phyloP scores from a whole-genome alignment of 2,113 vertebrate species.

The Bos taurus region ARS-UCD2.0 NC_037335.1:18303501-18304000 shows the following conservation, averaged over 20 bases:
- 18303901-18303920: conserved; percentile 8
- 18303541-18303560: conserved; percentile 17
- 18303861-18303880: conserved; percentile 18
- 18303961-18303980: not conserved
- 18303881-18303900: not conserved
- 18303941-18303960: not conserved
- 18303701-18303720: conserved; percentile 50
- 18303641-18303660: conserved; percentile 31
- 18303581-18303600: not conserved
- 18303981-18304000: not conserved
- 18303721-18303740: conserved; percentile 61
- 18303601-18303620: conserved; percentile 42
- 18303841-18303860: conserved; percentile 34
- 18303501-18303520: conserved; percentile 23
- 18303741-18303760: conserved; percentile 29
- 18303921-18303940: not conserved
- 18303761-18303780: conserved; percentile 5
- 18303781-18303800: conserved; percentile 52
- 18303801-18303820: conserved; percentile 53
- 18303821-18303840: conserved; percentile 39
- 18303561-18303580: conserved; percentile 34
- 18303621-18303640: conserved; percentile 33
- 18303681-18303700: conserved; percentile 40
- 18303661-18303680: conserved; percentile 56
- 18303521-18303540: conserved; percentile 14